A percentile compares a stretch with the other conserved stretches of the same genome.
Evolutionary conservation across 2,888 invertebrate genomes (phyloP).

Genomic region (Leucophenga maculata): DNA sequence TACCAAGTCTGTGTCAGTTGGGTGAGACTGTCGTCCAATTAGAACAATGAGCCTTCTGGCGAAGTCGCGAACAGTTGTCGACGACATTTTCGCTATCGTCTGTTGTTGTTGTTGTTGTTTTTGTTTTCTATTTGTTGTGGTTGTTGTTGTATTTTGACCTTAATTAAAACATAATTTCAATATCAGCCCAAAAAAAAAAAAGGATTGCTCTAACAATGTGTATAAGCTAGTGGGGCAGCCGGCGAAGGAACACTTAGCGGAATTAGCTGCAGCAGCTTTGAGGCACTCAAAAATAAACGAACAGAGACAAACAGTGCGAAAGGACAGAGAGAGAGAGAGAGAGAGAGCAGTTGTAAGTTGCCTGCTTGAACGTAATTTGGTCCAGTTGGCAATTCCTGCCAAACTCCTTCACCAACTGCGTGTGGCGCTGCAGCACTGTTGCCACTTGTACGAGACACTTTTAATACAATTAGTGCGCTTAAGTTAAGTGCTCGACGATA

Average conservation of each 20-base stretch:
- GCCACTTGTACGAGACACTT: conserved; percentile 42
- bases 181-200: conserved; percentile 39
- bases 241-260: conserved; percentile 54
- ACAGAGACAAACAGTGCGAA: no score
- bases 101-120: conserved; percentile 10
- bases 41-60: conserved; percentile 8
- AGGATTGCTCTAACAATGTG: not conserved
- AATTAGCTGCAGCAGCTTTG: conserved; percentile 43
- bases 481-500: conserved; percentile 56
- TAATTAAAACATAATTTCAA: conserved; percentile 56
- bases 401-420: no score
- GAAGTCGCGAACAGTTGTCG: not conserved
- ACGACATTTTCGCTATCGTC: not conserved
- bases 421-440: not conserved
- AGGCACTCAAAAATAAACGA: not conserved
- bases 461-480: conserved; percentile 62
- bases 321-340: conserved; percentile 28
- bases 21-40: conserved; percentile 15
- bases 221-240: not conserved
- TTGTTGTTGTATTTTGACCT: conserved; percentile 33
- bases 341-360: not conserved
- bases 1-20: not conserved
- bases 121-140: no score
- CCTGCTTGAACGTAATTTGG: not conserved
- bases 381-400: not conserved